phyloP scores from a whole-genome alignment of 2,113 vertebrate species.

The Ciconia stormi region DNA sequence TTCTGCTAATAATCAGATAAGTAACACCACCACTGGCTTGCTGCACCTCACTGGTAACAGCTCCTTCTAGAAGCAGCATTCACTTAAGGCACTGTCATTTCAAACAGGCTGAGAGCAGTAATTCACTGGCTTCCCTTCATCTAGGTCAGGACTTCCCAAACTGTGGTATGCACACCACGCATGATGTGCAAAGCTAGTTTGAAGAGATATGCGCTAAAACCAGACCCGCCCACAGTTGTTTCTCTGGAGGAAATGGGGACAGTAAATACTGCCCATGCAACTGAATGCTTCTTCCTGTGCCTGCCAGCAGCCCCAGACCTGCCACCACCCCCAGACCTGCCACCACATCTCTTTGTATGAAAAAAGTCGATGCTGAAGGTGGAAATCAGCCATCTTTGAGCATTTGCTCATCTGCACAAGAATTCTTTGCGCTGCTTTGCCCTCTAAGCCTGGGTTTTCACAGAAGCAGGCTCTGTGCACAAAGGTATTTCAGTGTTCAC shows the following conservation, averaged over 20 bases:
- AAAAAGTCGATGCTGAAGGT: not conserved
- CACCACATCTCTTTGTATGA: not conserved
- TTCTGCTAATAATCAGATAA: not conserved
- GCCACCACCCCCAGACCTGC: not conserved
- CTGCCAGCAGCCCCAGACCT: not conserved
- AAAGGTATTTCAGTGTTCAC: not conserved
- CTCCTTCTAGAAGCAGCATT: not conserved
- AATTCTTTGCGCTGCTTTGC: not conserved
- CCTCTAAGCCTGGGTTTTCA: not conserved
- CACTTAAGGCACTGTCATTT: not conserved
- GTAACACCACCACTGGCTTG: not conserved
- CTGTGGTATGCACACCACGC: not conserved
- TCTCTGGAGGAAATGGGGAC: not conserved
- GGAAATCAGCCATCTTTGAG: not conserved
- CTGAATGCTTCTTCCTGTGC: not conserved
- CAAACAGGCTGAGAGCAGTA: not conserved
- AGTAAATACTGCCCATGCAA: conserved; percentile 6
- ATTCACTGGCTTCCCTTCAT: not conserved
- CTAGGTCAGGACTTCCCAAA: not conserved
- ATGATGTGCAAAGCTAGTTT: not conserved
- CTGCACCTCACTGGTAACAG: not conserved
- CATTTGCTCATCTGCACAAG: not conserved
- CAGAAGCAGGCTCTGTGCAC: not conserved
- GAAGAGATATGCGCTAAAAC: not conserved
- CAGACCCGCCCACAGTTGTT: not conserved